Base-by-base conservation (phyloP, 2,797 vertebrate genomes). In the Phalloptychus januarius region DNA sequence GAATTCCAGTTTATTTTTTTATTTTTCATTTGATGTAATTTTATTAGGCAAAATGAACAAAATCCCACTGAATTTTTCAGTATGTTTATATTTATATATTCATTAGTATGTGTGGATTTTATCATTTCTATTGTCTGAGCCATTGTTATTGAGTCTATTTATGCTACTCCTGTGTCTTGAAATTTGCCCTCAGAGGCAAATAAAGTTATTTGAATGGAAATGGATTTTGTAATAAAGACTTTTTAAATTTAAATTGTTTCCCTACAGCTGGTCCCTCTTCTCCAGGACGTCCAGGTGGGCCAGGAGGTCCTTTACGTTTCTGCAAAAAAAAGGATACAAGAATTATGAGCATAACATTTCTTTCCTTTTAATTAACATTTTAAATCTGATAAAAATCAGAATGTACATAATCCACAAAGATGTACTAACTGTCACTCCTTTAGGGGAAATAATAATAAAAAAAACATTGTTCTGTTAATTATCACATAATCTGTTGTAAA, bases 201-300 rank as follows among this genome's bases (percentile, higher is more conserved):
- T 50, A 10, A 50, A 8, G 50, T 25, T 25, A 25, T 52, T 11
- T 52, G 23, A 52, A 8, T 52, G 50, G 50, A 52, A 52, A 23
- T 52, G 50, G 23, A 52, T 52, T 25, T 25, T 52, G 50, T 52
- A 25, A 52, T 3, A 52, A 3, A 8, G 23, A 52, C 8, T 52
- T 52, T 10, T 11, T 25, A 52, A 52, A 20, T 33, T 4, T 28
- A 2, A 36, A 69, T 44, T 45, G 36, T 78, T 20, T 77, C 88
- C 95, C 91, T 90, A 96, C 95, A 72, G 86, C 72, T 56, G 93
- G 94, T 46, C 96, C 95, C 0, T 83, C 77, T 63, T 94, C 85
- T 83, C 95, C 96, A 36, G 75, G 89, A 67, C 79, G 93, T 75
- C 96, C 95, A 28, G 36, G 74, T 36, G 90, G 85, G 5, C 96